Conservation (phyloP, 2,888 invertebrate genomes). For the Eilema caniola region DNA sequence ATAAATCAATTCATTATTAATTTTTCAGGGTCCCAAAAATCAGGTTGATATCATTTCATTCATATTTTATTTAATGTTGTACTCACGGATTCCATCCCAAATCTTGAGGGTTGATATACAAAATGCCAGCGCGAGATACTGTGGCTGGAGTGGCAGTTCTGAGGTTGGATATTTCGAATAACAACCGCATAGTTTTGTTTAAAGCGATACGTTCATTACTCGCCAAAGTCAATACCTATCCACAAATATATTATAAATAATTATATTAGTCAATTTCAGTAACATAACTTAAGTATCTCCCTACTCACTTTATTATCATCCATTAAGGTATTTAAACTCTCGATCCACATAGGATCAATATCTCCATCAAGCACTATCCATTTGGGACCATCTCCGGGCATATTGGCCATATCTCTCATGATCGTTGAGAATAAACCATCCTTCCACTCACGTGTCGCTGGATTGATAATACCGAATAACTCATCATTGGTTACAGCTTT, state of each 20-base stretch:
- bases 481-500: slow-evolving; percentile 98
- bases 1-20: neutral
- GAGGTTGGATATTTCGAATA: slow-evolving; percentile 96
- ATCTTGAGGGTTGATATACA: slow-evolving; percentile 97
- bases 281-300: neutral
- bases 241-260: slow-evolving; percentile 5
- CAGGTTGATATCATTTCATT: neutral
- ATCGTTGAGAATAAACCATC: slow-evolving; percentile 95
- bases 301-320: slow-evolving; percentile 95
- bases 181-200: slow-evolving; percentile 94
- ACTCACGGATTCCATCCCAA: slow-evolving; percentile 97
- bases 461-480: slow-evolving; percentile 97
- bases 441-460: slow-evolving; percentile 97
- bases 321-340: slow-evolving; percentile 98
- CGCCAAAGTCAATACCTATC: slow-evolving; percentile 93
- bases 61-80: neutral
- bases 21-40: neutral
- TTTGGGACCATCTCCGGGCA: slow-evolving; percentile 94
- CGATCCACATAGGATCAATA: slow-evolving; percentile 99
- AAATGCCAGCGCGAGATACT: slow-evolving; percentile 97
- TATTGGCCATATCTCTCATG: slow-evolving; percentile 97
- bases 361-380: slow-evolving; percentile 99
- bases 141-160: slow-evolving; percentile 98
- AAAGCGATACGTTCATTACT: slow-evolving; percentile 98
- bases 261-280: neutral